These are phyloP conservation scores for Scaptomyza caliginosa DNA, from an alignment of 2,888 invertebrate species.

Conservation along the genomic window DNA sequence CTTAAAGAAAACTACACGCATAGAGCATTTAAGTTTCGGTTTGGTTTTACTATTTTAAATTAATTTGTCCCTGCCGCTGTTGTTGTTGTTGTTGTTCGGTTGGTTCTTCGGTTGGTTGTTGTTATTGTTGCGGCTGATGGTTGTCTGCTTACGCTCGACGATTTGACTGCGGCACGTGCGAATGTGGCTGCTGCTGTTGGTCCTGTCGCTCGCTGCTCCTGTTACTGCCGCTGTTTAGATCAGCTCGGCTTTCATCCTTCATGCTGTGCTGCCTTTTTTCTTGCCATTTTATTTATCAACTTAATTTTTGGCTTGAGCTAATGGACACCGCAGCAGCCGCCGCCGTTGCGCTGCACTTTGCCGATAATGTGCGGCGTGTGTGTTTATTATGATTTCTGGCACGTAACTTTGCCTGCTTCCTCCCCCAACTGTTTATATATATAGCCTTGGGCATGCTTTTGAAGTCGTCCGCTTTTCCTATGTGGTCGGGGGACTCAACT, in stretches of 20 bases:
- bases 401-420: conserved; percentile 10
- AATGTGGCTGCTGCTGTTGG: conserved; percentile 9
- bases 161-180: conserved; percentile 62
- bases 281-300: conserved; percentile 71
- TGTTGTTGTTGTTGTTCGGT: conserved; percentile 13
- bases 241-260: conserved; percentile 61
- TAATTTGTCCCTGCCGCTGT: conserved; percentile 14
- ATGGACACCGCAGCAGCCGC: conserved; percentile 47
- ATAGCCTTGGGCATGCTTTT: conserved; percentile 13
- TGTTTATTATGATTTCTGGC: conserved; percentile 76
- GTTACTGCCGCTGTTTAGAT: neutral
- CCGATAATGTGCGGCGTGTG: conserved; percentile 76
- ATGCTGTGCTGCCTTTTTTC: conserved; percentile 65
- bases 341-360: conserved; percentile 59
- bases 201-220: neutral
- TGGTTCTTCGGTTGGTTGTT: conserved; percentile 3
- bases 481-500: neutral
- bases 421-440: no score
- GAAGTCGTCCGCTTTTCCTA: conserved; percentile 19
- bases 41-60: neutral
- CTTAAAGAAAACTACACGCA: no score
- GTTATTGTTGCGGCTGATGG: conserved; percentile 18
- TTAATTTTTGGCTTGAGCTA: conserved; percentile 75
- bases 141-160: conserved; percentile 37
- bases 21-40: conserved; percentile 23